Conservation (phyloP, 2,888 invertebrate species). For the Pristionchus fissidentatus region DNA sequence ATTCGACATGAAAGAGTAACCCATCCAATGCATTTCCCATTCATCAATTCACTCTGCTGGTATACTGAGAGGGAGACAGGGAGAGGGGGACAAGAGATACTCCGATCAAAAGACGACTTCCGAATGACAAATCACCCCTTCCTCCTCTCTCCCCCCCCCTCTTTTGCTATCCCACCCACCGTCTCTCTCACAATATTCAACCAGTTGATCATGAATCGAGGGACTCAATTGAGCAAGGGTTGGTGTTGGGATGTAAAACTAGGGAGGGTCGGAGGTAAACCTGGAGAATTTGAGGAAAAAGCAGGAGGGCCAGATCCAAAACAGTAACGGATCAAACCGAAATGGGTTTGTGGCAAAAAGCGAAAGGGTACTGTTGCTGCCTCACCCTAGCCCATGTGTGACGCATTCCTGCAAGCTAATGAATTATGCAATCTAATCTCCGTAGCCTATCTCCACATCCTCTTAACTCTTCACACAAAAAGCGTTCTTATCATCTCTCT, state of each 20-base stretch:
- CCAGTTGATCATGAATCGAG: not conserved
- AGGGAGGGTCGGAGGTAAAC: not conserved
- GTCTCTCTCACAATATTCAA: constrained; percentile 11
- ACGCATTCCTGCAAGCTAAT: too few relatives aligned
- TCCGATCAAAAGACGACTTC: constrained; percentile 41
- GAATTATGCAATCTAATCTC: too few relatives aligned
- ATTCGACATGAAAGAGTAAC: not conserved
- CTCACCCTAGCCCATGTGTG: too few relatives aligned
- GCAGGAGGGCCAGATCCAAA: too few relatives aligned
- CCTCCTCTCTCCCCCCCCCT: not conserved
- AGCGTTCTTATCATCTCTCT: constrained; percentile 24
- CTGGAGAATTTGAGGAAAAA: too few relatives aligned
- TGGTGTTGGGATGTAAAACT: not conserved
- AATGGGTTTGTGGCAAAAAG: too few relatives aligned
- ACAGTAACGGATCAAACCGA: too few relatives aligned
- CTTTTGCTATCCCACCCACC: not conserved
- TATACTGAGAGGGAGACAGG: not conserved
- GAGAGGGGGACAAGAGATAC: constrained; percentile 27
- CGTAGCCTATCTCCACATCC: not conserved
- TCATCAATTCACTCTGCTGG: not conserved
- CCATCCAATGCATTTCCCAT: not conserved
- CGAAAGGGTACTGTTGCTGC: too few relatives aligned
- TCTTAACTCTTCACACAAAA: too few relatives aligned
- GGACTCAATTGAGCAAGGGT: not conserved
- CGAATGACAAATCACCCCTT: constrained; percentile 34